Base-by-base conservation (phyloP, 2,888 invertebrate genomes). In the Ophioninae sp. region DNA sequence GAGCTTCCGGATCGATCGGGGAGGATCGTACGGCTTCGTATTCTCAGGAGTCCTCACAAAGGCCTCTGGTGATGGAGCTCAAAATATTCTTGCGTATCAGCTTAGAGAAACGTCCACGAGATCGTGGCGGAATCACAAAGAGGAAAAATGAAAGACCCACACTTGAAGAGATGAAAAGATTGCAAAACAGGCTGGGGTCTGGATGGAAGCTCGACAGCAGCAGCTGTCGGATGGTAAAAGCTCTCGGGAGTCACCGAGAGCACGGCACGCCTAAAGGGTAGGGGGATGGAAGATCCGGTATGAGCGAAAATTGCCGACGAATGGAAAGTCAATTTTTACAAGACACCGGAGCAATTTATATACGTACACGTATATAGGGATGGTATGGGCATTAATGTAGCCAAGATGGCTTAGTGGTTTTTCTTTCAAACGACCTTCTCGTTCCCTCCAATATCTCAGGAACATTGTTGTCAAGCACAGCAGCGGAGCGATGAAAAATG, bases 321-420 rank as follows among this genome's bases (percentile, higher is more conserved):
- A 62, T 56, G 69, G 39, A 39, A 68, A 80, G 62, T 74, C 68
- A 62, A 74, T 74, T 74, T 69, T 56, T 62, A 59, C 67, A 8
- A 73, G 44, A 67, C 23, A 30, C 41, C 65, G n/a, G 23, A 39
- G 37, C 59, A 44, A 61, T 67, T 13, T 30, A 68, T n/a, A 23
- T 62, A 37, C n/a, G 10, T 21, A 23, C 13, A 68, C 20, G 13
- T 50, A 23, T 6, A 70, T 37, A 50, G n/a, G 30, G 20, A 30
- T 30, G 7, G 8, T 65, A 41, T 7, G 61, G 20, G 30, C 17
- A 17, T 61, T 62, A 44, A 73, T 44, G 73, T 1, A 57, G 20
- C 57, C 7, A 44, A 7, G 21, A 7, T 72, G 57, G 69, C n/a
- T 69, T 6, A 1, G 13, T 57, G 56, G 20, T 57, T 20, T 37